Conservation (phyloP, 2,113 vertebrate species). For the Abramis brama region DNA sequence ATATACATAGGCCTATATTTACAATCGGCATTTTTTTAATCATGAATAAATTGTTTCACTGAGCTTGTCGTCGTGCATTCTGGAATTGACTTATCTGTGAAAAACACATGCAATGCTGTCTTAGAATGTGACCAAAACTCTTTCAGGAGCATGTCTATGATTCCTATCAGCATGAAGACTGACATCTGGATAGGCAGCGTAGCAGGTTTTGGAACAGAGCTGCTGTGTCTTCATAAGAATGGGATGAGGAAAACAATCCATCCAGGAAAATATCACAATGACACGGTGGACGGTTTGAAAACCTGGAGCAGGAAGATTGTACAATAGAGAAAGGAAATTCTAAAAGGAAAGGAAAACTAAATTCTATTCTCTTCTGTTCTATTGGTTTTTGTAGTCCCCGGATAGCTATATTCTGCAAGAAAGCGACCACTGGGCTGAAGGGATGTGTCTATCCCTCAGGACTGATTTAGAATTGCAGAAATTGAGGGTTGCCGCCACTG, state of each 20-base stretch:
- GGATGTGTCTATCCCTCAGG: constrained; percentile 11
- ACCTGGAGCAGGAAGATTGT: neutral
- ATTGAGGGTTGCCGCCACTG: neutral
- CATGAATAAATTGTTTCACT: neutral
- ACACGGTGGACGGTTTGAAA: neutral
- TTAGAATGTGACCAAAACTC: neutral
- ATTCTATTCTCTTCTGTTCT: neutral
- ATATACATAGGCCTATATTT: neutral
- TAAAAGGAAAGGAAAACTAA: neutral
- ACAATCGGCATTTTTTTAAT: neutral
- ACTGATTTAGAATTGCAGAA: constrained; percentile 33
- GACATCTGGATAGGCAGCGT: neutral
- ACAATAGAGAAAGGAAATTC: neutral
- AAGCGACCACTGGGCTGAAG: neutral
- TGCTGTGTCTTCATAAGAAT: neutral
- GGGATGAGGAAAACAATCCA: neutral
- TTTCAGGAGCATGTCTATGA: constrained; percentile 9
- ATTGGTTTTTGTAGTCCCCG: neutral
- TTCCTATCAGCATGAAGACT: neutral
- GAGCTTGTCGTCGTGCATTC: neutral
- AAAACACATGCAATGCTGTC: neutral
- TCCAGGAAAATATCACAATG: neutral
- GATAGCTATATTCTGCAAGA: neutral
- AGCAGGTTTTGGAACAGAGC: neutral
- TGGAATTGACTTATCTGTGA: constrained; percentile 1